These are phyloP conservation scores for Melanerpes aurifrons DNA, from an alignment of 2,113 vertebrate genomes.

Conservation along the genomic window DNA sequence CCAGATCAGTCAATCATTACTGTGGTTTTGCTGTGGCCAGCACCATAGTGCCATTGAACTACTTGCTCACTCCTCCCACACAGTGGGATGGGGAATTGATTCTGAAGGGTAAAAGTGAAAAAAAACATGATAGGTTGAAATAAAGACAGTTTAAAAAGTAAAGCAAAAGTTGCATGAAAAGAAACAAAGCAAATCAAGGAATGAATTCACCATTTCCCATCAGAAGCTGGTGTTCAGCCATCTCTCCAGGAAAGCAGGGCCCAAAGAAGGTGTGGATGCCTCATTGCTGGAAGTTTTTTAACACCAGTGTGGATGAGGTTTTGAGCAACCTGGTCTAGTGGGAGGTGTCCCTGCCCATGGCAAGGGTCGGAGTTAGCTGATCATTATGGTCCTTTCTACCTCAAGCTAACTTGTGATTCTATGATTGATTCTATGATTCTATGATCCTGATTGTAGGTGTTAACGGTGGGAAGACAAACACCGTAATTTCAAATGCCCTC, in stretches of 20 bases:
- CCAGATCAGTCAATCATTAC: background rate
- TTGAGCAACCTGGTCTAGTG: no score
- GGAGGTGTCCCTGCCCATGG: no score
- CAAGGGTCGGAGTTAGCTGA: no score
- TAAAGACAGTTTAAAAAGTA: background rate
- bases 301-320: no score
- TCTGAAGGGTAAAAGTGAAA: background rate
- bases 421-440: no score
- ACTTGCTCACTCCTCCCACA: rapidly evolving
- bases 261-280: background rate
- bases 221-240: background rate
- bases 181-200: background rate
- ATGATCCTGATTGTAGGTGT: no score
- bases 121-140: background rate
- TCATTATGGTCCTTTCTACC: no score
- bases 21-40: rapidly evolving
- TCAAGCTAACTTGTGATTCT: no score
- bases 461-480: background rate
- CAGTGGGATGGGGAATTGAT: rapidly evolving
- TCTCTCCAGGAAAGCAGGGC: background rate
- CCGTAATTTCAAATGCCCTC: background rate
- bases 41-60: background rate
- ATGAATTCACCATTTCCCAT: background rate
- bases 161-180: background rate
- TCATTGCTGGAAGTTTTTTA: no score